Base-by-base conservation (phyloP, 2,797 vertebrate genomes). In the Picus viridis region DNA sequence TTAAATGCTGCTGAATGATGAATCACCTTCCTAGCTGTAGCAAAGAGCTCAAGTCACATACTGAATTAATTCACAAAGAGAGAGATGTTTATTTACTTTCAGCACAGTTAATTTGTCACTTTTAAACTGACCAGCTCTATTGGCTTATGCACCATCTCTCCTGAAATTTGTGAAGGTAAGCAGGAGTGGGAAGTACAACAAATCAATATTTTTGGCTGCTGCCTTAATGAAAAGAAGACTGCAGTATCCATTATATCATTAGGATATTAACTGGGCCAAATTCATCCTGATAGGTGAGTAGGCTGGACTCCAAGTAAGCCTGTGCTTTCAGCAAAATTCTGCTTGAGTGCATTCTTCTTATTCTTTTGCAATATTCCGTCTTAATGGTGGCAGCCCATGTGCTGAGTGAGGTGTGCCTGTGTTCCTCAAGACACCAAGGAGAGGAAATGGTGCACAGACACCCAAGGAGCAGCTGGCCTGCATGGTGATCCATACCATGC, bases 11-110 rank as follows among this genome's bases (percentile, higher is more conserved):
- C 86, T 95, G 90, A 96, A 92, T 88, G 93, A 96, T 97, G 95
- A 96, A 95, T 96, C 91, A 95, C 81, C 90, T 97, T 86, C 96
- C 93, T 95, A 88, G 82, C 85, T 90, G 88, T 93, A 95, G 93
- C 81, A 86, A 96, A 93, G 74, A 83, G 72, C 58, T 93, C 83
- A 86, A 95, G 71, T 93, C 89, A 75, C 82, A 81, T 88, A 97
- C 82, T 96, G 94, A 96, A 96, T 97, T 97, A 92, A 97, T 95
- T 95, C 92, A 90, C 94, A 81, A 92, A 72, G 90, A 92, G 93
- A 90, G 68, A 89, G 86, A 88, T 97, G 68, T 96, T 97, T 96
- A 96, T 97, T 97, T 97, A 97, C 96, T 93, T 96, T 93, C 89
- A 84, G 81, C 32, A 7, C 87, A 93, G 94, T 97, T 97, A 83